Evolutionary conservation across 2,888 invertebrate species (phyloP).

Genomic region (Trissolcus japonicus): DNA sequence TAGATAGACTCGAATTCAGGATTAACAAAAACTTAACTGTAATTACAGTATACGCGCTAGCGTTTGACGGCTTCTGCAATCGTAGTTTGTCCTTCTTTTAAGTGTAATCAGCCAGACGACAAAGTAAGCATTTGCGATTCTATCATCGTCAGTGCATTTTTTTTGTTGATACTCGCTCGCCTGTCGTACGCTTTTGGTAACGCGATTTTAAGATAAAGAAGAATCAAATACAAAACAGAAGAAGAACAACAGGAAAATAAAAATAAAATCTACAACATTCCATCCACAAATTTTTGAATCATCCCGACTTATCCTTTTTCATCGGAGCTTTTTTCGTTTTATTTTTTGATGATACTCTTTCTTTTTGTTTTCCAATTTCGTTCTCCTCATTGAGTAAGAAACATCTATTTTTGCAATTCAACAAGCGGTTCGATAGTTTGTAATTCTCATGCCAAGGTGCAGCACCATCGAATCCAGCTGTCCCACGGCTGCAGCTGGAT

Average conservation of each 20-base stretch:
- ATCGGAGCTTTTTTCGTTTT: constrained; percentile 33
- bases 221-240: neutral
- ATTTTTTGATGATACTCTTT: constrained; percentile 10
- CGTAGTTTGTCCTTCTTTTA: constrained; percentile 38
- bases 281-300: constrained; percentile 4
- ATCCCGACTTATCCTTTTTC: constrained; percentile 52
- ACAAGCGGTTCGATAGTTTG: constrained; percentile 36
- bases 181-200: constrained; percentile 30
- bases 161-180: constrained; percentile 8
- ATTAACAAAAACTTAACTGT: constrained; percentile 11
- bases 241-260: neutral
- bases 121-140: constrained; percentile 44
- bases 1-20: constrained; percentile 42
- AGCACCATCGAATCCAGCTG: constrained; percentile 8
- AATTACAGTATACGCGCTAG: constrained; percentile 38
- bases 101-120: constrained; percentile 36
- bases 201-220: neutral
- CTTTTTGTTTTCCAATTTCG: neutral
- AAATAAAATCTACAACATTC: too few species aligned
- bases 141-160: constrained; percentile 35
- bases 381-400: constrained; percentile 36
- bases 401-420: constrained; percentile 47
- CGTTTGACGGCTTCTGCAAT: constrained; percentile 41
- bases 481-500: constrained; percentile 17
- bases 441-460: constrained; percentile 30